These are phyloP conservation scores for Eudasyphora cyanicolor DNA, from an alignment of 2,888 invertebrate species.

Conservation along the genomic window DNA sequence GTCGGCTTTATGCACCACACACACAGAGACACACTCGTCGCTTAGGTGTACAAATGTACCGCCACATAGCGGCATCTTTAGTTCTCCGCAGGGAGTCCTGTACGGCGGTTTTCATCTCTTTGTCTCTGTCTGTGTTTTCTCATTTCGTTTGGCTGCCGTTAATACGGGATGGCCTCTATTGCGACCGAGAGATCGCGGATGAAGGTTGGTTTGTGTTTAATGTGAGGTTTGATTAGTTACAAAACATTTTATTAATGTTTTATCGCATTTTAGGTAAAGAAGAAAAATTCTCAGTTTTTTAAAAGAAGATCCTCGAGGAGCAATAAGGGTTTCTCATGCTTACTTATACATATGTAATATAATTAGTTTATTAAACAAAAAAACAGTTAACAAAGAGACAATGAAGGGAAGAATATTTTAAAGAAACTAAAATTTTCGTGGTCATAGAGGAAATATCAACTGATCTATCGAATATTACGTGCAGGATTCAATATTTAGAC, in stretches of 20 bases:
- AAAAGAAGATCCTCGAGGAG: neutral
- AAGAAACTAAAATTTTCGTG: no score
- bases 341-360: no score
- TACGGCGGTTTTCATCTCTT: conserved; percentile 75
- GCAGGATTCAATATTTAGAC: no score
- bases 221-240: conserved; percentile 69
- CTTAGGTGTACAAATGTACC: conserved; percentile 75
- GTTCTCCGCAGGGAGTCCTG: conserved; percentile 78
- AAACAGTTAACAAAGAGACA: no score
- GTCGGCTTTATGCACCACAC: conserved; percentile 66
- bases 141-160: conserved; percentile 51
- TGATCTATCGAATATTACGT: no score
- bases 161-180: neutral
- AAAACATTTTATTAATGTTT: conserved; percentile 77
- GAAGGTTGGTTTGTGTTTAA: conserved; percentile 40
- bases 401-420: no score
- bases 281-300: neutral
- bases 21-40: neutral
- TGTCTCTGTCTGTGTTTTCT: conserved; percentile 70
- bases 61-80: conserved; percentile 78
- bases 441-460: no score
- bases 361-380: no score
- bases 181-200: neutral
- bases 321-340: no score
- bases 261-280: conserved; percentile 74